Percentiles rank a stretch among this genome's conserved stretches.
phyloP scores from a whole-genome alignment of 2,113 vertebrate species.

The Oenanthe oenanthe region DNA sequence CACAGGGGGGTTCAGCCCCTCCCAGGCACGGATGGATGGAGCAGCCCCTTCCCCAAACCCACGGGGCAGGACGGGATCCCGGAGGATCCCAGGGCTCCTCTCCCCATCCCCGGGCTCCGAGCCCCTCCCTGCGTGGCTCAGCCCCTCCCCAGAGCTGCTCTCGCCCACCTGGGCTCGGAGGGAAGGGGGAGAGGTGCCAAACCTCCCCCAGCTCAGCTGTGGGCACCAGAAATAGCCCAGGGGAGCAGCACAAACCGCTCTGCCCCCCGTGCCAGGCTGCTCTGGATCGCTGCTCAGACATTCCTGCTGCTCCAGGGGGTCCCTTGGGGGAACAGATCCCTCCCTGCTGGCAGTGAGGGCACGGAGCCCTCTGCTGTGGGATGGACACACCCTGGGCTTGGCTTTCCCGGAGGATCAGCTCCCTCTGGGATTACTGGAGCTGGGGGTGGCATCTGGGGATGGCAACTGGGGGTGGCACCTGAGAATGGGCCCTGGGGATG shows the following conservation, averaged over 20 bases:
- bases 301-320: background rate
- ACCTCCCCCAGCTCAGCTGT: conserved; percentile 26
- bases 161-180: background rate
- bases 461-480: background rate
- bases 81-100: background rate
- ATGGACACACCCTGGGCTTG: fast-evolving
- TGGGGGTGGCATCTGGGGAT: background rate
- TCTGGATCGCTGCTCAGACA: too few species aligned
- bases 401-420: fast-evolving
- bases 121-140: background rate
- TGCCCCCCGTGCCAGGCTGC: too few species aligned
- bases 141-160: background rate
- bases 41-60: background rate
- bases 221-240: background rate
- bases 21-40: background rate
- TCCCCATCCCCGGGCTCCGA: fast-evolving
- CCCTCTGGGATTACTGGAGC: background rate
- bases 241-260: background rate
- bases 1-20: background rate
- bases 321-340: background rate
- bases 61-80: background rate
- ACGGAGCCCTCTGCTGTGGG: background rate
- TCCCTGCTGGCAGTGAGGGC: background rate
- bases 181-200: conserved; percentile 13
- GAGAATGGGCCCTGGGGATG: too few species aligned